Conservation (phyloP, 2,888 invertebrate species). For the Glyphotaelius pellucidus region DNA sequence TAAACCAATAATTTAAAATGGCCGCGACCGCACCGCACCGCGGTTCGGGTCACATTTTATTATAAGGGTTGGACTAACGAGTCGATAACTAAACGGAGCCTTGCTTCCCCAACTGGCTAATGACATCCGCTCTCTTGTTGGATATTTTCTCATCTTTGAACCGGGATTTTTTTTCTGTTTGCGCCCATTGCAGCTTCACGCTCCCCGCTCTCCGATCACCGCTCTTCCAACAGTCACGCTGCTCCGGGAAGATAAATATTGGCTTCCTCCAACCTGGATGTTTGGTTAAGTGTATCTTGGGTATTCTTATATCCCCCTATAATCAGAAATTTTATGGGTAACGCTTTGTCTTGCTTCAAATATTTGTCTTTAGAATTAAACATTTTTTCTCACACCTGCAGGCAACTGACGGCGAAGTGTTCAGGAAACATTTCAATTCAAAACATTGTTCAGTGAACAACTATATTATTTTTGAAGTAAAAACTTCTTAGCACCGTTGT, state of each 20-base stretch:
- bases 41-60: slow-evolving; percentile 14
- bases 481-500: no score
- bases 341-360: background rate
- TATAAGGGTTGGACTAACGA: slow-evolving; percentile 55
- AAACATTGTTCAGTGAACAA: background rate
- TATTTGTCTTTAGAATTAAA: background rate
- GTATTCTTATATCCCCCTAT: slow-evolving; percentile 2
- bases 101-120: slow-evolving; percentile 63
- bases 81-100: slow-evolving; percentile 62
- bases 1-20: slow-evolving; percentile 30
- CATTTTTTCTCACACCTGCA: background rate
- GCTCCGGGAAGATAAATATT: slow-evolving; percentile 62
- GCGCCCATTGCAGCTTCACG: slow-evolving; percentile 41
- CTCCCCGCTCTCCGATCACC: background rate
- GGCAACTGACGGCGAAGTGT: background rate
- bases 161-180: slow-evolving; percentile 25
- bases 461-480: no score
- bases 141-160: slow-evolving; percentile 51
- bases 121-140: slow-evolving; percentile 62
- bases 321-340: background rate
- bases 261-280: slow-evolving; percentile 57
- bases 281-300: slow-evolving; percentile 46
- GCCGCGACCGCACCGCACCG: background rate
- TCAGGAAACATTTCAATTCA: background rate
- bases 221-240: slow-evolving; percentile 49